Evolutionary conservation across 2,113 vertebrate species (phyloP).

Genomic region (Antechinus flavipes): DNA sequence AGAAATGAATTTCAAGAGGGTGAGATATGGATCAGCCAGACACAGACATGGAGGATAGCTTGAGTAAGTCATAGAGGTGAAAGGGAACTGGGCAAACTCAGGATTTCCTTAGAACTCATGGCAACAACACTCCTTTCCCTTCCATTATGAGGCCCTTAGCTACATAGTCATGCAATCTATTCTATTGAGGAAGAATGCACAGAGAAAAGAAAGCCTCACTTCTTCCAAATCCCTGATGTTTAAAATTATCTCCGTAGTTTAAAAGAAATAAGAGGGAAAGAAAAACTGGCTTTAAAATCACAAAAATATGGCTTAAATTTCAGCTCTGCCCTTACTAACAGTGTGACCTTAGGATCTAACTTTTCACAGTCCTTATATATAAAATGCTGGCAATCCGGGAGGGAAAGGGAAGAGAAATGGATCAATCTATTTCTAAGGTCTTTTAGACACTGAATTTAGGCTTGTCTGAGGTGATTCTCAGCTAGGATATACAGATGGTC

Average conservation of each 20-base stretch:
- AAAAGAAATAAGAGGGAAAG: background rate
- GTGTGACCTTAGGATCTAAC: background rate
- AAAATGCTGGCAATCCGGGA: background rate
- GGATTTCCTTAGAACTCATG: background rate
- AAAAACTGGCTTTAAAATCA: background rate
- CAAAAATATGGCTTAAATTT: background rate
- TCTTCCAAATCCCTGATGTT: background rate
- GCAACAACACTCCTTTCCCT: background rate
- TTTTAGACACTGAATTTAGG: background rate
- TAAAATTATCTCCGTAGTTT: background rate
- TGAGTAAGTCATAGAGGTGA: background rate
- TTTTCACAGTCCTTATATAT: background rate
- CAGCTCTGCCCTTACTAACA: background rate
- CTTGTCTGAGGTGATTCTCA: background rate
- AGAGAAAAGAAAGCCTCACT: background rate
- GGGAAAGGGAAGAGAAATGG: background rate
- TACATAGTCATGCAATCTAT: background rate
- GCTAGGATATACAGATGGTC: background rate
- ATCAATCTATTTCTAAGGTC: background rate
- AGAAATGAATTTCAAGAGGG: background rate
- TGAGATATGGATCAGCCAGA: background rate
- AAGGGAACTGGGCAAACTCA: background rate
- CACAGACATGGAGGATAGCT: background rate
- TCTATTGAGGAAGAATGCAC: background rate
- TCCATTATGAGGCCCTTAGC: background rate